These are phyloP conservation scores for Eulacestoma nigropectus DNA, from an alignment of 2,113 vertebrate genomes.

Conservation along the genomic window DNA sequence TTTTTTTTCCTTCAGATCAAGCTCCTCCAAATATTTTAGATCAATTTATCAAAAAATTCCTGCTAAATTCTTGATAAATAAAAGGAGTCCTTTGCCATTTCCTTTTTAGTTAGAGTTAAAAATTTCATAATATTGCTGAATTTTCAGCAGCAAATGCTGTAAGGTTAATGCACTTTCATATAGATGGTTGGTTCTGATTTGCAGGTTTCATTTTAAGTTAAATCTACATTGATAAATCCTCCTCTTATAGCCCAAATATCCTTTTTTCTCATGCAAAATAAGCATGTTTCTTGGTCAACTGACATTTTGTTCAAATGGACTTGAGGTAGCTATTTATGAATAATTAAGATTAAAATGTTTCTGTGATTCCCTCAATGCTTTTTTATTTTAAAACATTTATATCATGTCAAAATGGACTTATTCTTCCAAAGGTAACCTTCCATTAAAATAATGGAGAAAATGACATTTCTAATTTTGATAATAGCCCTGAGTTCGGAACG, in stretches of 20 bases:
- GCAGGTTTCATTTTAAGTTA: conserved; percentile 68
- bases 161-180: conserved; percentile 49
- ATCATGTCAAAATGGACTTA: conserved; percentile 76
- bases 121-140: conserved; percentile 44
- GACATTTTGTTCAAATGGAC: conserved; percentile 75
- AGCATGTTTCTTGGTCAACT: conserved; percentile 81
- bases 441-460: conserved; percentile 79
- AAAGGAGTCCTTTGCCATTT: neutral
- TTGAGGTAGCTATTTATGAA: conserved; percentile 79
- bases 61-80: conserved; percentile 43
- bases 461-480: conserved; percentile 57
- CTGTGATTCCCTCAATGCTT: conserved; percentile 75
- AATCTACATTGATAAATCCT: conserved; percentile 63
- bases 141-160: conserved; percentile 39
- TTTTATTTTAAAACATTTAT: conserved; percentile 85
- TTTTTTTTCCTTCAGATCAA: neutral
- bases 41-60: conserved; percentile 22
- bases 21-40: conserved; percentile 28
- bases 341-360: conserved; percentile 87
- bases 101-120: conserved; percentile 55
- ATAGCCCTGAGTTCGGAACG: neutral
- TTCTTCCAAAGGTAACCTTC: conserved; percentile 77
- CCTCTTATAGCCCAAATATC: conserved; percentile 29
- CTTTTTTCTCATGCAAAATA: conserved; percentile 65
- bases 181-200: conserved; percentile 55